Evolutionary conservation across 2,113 vertebrate species (phyloP), one percentile per base, ranked within the genome.

Genomic region (Trogon melanurus): DNA sequence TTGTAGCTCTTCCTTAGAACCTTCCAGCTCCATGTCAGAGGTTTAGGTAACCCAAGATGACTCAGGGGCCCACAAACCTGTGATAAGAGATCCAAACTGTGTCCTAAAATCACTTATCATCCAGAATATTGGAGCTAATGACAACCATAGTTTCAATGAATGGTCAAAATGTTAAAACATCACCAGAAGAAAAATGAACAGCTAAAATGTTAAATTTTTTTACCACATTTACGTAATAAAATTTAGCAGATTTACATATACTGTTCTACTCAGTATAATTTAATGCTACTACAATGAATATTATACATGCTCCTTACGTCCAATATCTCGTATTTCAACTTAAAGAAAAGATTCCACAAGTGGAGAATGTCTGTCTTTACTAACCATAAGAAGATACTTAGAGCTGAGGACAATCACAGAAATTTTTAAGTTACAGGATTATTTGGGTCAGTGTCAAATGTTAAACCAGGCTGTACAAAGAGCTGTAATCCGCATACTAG

Each of bases 91-190:
- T 36, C 13, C 56, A 69, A 62, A 73, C 26, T 83, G 22, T 21
- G 56, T 51, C 29, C 34, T 60, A 67, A 86, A 86, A 71, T 88
- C 44, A 56, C 26, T 66, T n/a, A 21, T 57, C 80, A 58, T 44
- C 44, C 21, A 58, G 51, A 38, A 48, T 48, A 51, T 56, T 60
- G 16, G 17, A 66, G n/a, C 47, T 84, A 44, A 17, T 79, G 47
- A 82, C 50, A 95, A 5, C 32, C 21, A 14, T 16, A 36, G 36
- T 88, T 81, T 71, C 79, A 48, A 30, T 17, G 32, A 84, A 54
- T 57, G 32, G n/a, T 85, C 34, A 88, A 64, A 91, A 94, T 74
- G 67, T 64, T 95, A 36, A 74, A 94, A 89, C 50, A 51, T 83
- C 41, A 54, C 26, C 22, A 47, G 54, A 22, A 67, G 60, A 72